These are phyloP conservation scores for Tangara arthus DNA, from an alignment of 2,797 vertebrate species.

Conservation along the genomic window DNA sequence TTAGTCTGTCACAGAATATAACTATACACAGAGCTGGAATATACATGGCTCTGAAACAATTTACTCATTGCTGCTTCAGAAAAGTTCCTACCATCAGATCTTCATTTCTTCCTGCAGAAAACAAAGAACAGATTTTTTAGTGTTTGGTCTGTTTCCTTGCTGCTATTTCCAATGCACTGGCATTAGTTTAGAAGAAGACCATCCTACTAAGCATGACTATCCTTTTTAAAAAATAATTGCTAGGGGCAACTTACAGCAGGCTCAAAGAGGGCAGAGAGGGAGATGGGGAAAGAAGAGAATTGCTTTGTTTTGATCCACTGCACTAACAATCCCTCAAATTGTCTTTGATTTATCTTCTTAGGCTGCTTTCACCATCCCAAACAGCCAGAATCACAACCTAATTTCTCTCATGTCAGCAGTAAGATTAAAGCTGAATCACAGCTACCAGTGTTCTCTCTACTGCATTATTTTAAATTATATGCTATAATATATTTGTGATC, in stretches of 20 bases:
- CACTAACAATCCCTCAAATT: not conserved
- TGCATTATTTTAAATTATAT: not conserved
- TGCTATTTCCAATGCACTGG: constrained; percentile 27
- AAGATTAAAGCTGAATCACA: not conserved
- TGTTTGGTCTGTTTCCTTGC: not conserved
- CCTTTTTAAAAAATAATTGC: constrained; percentile 35
- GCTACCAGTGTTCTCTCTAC: not conserved
- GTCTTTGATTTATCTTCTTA: constrained; percentile 24
- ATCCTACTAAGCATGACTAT: not conserved
- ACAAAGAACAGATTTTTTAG: constrained; percentile 37
- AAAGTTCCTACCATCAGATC: constrained; percentile 14
- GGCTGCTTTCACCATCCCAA: not conserved
- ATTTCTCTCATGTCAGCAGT: not conserved
- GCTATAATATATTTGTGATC: not conserved
- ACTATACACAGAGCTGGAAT: not conserved
- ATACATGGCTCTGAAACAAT: not conserved
- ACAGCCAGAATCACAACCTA: not conserved
- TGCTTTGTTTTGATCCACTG: constrained; percentile 31
- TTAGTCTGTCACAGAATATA: not conserved
- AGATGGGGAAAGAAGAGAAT: constrained; percentile 11
- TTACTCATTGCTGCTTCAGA: not conserved
- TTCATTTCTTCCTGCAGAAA: not conserved
- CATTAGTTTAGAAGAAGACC: constrained; percentile 31
- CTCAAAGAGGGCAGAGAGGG: not conserved
- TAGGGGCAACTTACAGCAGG: not conserved